Conservation (phyloP, 1,140 invertebrate genomes). For the Akabosia matsudoensis region DNA sequence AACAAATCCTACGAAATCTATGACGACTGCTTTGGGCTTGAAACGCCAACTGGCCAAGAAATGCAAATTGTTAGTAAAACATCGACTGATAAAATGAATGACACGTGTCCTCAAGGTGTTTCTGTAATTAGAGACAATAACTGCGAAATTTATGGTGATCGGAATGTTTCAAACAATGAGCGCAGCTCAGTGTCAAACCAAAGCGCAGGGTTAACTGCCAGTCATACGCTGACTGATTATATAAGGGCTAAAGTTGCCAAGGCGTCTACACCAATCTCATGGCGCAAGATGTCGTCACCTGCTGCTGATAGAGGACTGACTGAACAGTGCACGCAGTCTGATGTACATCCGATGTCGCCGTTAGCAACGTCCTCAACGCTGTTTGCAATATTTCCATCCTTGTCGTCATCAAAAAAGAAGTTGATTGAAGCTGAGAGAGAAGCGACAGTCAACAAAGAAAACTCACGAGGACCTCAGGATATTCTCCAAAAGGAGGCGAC, state of each 20-base stretch:
- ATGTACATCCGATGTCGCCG: not conserved
- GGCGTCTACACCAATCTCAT: not conserved
- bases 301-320: not conserved
- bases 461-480: not conserved
- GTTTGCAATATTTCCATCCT: conserved; percentile 7
- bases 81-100: too few species aligned
- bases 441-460: not conserved
- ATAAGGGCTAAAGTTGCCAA: conserved; percentile 4
- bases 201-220: not conserved
- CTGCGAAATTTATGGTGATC: too few species aligned
- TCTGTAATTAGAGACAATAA: not conserved
- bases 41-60: not conserved
- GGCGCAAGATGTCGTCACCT: not conserved
- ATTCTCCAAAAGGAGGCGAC: not conserved
- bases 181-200: not conserved
- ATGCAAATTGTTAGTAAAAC: too few species aligned
- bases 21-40: conserved; percentile 1
- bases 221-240: not conserved
- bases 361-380: not conserved
- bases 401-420: not conserved
- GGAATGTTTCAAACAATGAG: not conserved
- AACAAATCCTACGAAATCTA: not conserved
- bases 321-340: not conserved
- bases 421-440: not conserved
- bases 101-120: not conserved